phyloP scores from a whole-genome alignment of 2,113 vertebrate genomes.

The Semicossyphus pulcher region DNA sequence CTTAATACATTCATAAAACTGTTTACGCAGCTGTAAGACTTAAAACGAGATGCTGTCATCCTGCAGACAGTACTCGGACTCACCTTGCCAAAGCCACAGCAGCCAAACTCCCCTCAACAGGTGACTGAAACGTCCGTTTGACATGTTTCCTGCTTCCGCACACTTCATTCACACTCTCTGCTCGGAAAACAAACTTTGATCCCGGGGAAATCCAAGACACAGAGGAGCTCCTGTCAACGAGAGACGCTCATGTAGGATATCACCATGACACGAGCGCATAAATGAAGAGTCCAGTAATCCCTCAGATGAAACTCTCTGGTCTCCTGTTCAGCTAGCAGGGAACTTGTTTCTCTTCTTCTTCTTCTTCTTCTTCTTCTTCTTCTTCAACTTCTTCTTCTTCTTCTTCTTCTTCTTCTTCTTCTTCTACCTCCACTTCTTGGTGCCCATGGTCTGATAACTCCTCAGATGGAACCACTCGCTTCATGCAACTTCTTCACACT shows the following conservation, averaged over 20 bases:
- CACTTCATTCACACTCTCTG: slow-evolving; percentile 53
- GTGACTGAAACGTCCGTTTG: slow-evolving; percentile 70
- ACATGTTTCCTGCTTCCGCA: slow-evolving; percentile 73
- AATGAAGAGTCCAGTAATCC: slow-evolving; percentile 62
- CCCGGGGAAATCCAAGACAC: slow-evolving; percentile 51
- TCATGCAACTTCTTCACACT: slow-evolving; percentile 63
- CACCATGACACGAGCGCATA: slow-evolving; percentile 60
- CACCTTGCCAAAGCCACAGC: slow-evolving; percentile 80
- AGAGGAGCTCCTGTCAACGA: slow-evolving; percentile 60
- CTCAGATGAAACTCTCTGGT: slow-evolving; percentile 32
- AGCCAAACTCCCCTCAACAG: slow-evolving; percentile 76
- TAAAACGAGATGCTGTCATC: not conserved
- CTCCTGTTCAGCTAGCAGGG: slow-evolving; percentile 21
- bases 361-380: slow-evolving; percentile 46
- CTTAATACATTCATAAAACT: not conserved
- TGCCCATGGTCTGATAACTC: slow-evolving; percentile 65
- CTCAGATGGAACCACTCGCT: slow-evolving; percentile 40
- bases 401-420: slow-evolving; percentile 16
- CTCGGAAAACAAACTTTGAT: slow-evolving; percentile 56
- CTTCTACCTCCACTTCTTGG: slow-evolving; percentile 54
- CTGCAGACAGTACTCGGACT: slow-evolving; percentile 54
- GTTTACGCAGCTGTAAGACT: not conserved
- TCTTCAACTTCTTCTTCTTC: too few relatives aligned
- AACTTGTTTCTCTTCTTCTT: slow-evolving; percentile 17
- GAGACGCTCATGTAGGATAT: slow-evolving; percentile 50